These are phyloP conservation scores for Ochlodes sylvanus DNA, from an alignment of 2,888 invertebrate genomes.

Conservation along the genomic window DNA sequence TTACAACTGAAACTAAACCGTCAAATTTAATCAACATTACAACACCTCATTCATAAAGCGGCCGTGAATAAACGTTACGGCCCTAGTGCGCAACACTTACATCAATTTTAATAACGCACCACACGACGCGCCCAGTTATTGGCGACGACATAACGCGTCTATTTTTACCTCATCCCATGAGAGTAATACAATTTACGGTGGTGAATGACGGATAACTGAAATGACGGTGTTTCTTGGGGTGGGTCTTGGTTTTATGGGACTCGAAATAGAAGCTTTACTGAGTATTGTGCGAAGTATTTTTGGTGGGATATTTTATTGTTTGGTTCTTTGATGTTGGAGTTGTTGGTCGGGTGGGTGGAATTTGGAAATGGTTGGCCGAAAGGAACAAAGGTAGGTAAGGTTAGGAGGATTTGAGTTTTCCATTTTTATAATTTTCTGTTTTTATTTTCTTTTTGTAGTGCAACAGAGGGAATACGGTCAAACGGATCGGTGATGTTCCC, in stretches of 20 bases:
- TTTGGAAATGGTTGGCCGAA: not conserved
- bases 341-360: not conserved
- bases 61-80: too few species aligned
- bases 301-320: not conserved
- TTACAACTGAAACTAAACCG: not conserved
- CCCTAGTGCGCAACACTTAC: conserved; percentile 3
- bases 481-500: too few species aligned
- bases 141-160: conserved; percentile 13
- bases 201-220: conserved; percentile 27
- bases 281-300: conserved; percentile 4
- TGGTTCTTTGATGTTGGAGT: not conserved
- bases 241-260: conserved; percentile 35
- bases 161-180: conserved; percentile 21
- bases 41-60: conserved; percentile 1
- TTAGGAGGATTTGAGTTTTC: not conserved
- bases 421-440: not conserved
- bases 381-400: not conserved
- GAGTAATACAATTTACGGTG: conserved; percentile 19
- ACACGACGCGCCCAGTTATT: conserved; percentile 26
- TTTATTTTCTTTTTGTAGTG: not conserved
- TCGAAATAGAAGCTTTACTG: conserved; percentile 25
- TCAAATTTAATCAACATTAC: not conserved
- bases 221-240: conserved; percentile 25
- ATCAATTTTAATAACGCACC: conserved; percentile 28
- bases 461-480: too few species aligned